phyloP scores from a whole-genome alignment of 2,888 invertebrate genomes.

The Rosalia funebris region DNA sequence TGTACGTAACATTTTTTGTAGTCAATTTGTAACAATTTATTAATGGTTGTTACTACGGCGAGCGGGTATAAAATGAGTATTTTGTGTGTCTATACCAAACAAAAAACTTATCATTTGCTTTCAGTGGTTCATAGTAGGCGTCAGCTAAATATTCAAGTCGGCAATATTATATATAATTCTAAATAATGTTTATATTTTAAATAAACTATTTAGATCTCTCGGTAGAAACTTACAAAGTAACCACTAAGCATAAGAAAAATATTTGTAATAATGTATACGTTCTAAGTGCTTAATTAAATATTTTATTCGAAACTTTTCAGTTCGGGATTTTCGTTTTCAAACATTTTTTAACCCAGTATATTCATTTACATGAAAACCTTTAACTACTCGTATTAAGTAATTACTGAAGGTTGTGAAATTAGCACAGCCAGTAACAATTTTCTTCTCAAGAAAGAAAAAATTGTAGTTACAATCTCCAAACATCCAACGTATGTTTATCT shows the following conservation, averaged over 20 bases:
- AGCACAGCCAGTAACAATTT: too few relatives aligned
- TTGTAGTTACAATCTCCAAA: too few relatives aligned
- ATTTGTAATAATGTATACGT: too few relatives aligned
- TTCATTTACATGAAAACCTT: too few relatives aligned
- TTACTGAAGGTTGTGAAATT: too few relatives aligned
- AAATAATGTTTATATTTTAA: background rate
- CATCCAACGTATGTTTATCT: too few relatives aligned
- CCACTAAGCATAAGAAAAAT: background rate
- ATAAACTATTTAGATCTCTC: background rate
- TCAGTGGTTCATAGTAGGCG: background rate
- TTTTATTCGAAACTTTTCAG: too few relatives aligned
- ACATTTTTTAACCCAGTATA: too few relatives aligned
- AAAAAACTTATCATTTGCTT: background rate
- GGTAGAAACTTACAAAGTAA: background rate
- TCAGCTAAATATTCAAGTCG: background rate
- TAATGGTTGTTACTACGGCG: background rate
- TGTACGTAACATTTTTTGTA: background rate
- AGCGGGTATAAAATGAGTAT: background rate
- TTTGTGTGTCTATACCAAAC: background rate
- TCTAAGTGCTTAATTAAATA: too few relatives aligned
- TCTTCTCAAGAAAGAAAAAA: too few relatives aligned
- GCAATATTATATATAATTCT: background rate
- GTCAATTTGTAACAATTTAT: background rate
- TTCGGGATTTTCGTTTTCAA: too few relatives aligned
- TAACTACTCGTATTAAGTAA: too few relatives aligned